A percentile compares a stretch with the other conserved stretches of the same genome.
phyloP scores from a whole-genome alignment of 2,888 invertebrate species.

The Cetonia aurata region DNA sequence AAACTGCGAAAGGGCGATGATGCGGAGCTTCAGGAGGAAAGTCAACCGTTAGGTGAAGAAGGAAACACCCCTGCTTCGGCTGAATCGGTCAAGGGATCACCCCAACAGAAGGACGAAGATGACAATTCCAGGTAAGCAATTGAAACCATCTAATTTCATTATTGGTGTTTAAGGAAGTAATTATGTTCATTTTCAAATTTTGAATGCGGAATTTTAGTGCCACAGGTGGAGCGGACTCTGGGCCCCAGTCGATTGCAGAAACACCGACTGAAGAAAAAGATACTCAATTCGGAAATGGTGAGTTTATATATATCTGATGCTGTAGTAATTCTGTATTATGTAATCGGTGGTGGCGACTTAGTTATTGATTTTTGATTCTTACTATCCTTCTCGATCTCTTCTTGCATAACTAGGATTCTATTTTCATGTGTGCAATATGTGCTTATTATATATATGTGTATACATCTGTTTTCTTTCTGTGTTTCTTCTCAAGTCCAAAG shows the following conservation, averaged over 20 bases:
- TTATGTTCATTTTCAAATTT: constrained; percentile 48
- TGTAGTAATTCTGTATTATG: too few species aligned
- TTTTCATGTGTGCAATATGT: constrained; percentile 1
- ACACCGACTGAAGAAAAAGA: constrained; percentile 86
- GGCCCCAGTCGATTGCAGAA: constrained; percentile 83
- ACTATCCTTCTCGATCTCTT: neutral
- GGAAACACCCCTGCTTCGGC: constrained; percentile 67
- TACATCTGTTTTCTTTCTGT: constrained; percentile 40
- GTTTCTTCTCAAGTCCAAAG: constrained; percentile 77
- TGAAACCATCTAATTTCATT: constrained; percentile 26
- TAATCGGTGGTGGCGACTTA: too few species aligned
- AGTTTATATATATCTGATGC: constrained; percentile 47
- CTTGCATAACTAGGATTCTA: neutral
- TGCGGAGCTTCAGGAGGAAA: constrained; percentile 48
- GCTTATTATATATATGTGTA: constrained; percentile 32
- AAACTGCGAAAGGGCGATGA: constrained; percentile 78
- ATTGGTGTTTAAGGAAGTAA: constrained; percentile 38
- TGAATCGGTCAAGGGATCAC: constrained; percentile 64
- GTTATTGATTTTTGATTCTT: too few species aligned
- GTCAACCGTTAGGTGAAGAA: constrained; percentile 60
- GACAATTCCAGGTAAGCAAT: constrained; percentile 83
- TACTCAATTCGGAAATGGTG: constrained; percentile 81
- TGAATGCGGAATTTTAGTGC: constrained; percentile 73
- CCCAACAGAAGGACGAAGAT: constrained; percentile 78
- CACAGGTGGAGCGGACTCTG: constrained; percentile 91